phyloP scores from a whole-genome alignment of 2,888 invertebrate species.

The Diarsia mendica region DNA sequence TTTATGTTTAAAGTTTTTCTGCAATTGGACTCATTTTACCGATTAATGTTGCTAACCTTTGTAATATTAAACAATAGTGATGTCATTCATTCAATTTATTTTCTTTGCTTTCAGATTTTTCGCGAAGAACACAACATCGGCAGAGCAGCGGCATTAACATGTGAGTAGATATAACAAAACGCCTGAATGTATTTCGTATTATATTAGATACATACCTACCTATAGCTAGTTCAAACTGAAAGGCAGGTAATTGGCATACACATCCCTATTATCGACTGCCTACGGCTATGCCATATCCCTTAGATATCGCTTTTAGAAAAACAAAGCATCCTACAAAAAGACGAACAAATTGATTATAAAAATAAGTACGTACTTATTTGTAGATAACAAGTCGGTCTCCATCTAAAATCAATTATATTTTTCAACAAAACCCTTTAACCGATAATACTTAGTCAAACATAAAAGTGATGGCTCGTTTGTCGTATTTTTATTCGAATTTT shows the following conservation, averaged over 20 bases:
- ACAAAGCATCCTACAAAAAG: conserved; percentile 9
- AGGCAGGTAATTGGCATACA: conserved; percentile 16
- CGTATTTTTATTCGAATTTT: conserved; percentile 62
- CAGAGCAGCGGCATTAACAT: conserved; percentile 51
- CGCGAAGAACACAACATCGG: conserved; percentile 21
- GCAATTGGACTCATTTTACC: background rate
- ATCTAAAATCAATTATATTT: conserved; percentile 42
- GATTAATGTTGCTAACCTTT: background rate
- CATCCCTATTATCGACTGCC: conserved; percentile 13
- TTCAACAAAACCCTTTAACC: conserved; percentile 37
- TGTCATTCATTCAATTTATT: background rate
- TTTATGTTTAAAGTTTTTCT: background rate
- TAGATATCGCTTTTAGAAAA: conserved; percentile 27
- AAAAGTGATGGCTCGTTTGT: conserved; percentile 52
- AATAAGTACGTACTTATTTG: background rate
- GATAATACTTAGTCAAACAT: conserved; percentile 45
- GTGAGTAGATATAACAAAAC: conserved; percentile 55
- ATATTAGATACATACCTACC: background rate
- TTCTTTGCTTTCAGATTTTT: conserved; percentile 63
- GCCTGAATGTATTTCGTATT: background rate
- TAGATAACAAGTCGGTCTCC: conserved; percentile 14
- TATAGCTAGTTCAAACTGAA: conserved; percentile 16
- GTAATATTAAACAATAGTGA: background rate
- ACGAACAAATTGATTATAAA: conserved; percentile 11
- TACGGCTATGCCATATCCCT: conserved; percentile 9